phyloP scores from a whole-genome alignment of 2,113 vertebrate genomes.

The Calypte anna region DNA sequence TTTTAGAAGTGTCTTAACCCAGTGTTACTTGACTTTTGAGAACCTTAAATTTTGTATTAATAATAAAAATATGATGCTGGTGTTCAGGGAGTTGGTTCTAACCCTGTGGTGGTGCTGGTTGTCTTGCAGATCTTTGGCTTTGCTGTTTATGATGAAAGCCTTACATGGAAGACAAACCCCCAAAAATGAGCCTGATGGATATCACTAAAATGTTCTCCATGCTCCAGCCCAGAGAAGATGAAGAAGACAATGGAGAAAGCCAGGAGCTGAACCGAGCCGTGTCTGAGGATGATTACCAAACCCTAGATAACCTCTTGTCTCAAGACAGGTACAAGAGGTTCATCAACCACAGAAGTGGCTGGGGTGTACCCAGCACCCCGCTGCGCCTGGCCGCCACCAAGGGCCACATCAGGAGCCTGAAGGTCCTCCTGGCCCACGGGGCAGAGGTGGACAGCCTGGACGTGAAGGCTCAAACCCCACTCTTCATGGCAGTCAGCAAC shows the following conservation, averaged over 20 bases:
- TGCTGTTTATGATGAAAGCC: constrained; percentile 60
- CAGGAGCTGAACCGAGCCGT: constrained; percentile 84
- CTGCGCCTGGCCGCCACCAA: constrained; percentile 86
- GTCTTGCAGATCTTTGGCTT: constrained; percentile 9
- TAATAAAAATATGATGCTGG: rapidly evolving
- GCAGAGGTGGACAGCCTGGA: constrained; percentile 92
- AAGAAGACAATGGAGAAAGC: constrained; percentile 72
- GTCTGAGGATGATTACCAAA: constrained; percentile 74
- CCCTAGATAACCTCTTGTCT: constrained; percentile 80
- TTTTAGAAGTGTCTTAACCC: background rate
- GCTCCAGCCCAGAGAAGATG: constrained; percentile 83
- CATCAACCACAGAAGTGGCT: constrained; percentile 87
- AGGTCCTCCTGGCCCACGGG: constrained; percentile 85
- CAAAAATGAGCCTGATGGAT: constrained; percentile 91
- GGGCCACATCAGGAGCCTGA: constrained; percentile 83
- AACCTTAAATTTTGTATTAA: rapidly evolving
- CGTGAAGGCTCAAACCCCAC: constrained; percentile 93
- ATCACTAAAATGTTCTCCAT: constrained; percentile 93
- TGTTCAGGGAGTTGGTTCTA: background rate
- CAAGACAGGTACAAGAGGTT: constrained; percentile 83
- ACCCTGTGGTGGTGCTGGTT: rapidly evolving
- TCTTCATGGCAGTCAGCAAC: constrained; percentile 90
- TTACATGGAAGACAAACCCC: constrained; percentile 41
- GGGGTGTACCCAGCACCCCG: constrained; percentile 89
- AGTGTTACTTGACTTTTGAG: rapidly evolving